These are phyloP conservation scores for Hippocampus barbouri DNA, from an alignment of 2,113 vertebrate species.

Conservation along the genomic window DNA sequence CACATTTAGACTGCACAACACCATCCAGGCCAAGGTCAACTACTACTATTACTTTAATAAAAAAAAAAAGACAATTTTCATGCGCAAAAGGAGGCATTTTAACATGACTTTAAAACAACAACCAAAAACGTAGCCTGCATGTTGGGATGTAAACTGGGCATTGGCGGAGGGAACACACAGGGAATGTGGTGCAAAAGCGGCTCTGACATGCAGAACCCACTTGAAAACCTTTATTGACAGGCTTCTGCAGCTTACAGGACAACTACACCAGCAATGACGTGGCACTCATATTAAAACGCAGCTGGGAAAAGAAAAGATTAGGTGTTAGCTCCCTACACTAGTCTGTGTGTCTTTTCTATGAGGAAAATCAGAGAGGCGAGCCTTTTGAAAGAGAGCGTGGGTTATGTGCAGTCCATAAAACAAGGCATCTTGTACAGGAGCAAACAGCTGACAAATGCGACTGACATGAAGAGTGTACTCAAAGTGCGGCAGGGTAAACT, in stretches of 20 bases:
- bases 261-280: slow-evolving; percentile 59
- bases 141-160: slow-evolving; percentile 26
- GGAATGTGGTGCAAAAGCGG: slow-evolving; percentile 62
- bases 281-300: background rate
- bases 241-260: slow-evolving; percentile 71
- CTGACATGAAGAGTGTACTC: slow-evolving; percentile 28
- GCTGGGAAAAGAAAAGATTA: background rate
- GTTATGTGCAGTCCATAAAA: slow-evolving; percentile 56
- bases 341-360: slow-evolving; percentile 3
- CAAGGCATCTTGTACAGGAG: slow-evolving; percentile 58
- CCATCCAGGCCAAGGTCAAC: background rate
- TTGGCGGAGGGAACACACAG: slow-evolving; percentile 71
- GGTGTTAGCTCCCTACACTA: background rate
- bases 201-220: slow-evolving; percentile 62
- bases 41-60: background rate
- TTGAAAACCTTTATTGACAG: slow-evolving; percentile 72
- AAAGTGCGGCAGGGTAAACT: slow-evolving; percentile 33
- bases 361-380: slow-evolving; percentile 17
- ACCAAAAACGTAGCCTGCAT: background rate
- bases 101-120: background rate
- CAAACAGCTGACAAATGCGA: slow-evolving; percentile 52
- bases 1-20: no score
- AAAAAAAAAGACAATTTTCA: background rate
- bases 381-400: slow-evolving; percentile 10
- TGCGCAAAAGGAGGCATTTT: background rate